A percentile compares a stretch with the other conserved stretches of the same genome.
phyloP scores from a whole-genome alignment of 1,140 invertebrate species.

The Callitettix versicolor region DNA sequence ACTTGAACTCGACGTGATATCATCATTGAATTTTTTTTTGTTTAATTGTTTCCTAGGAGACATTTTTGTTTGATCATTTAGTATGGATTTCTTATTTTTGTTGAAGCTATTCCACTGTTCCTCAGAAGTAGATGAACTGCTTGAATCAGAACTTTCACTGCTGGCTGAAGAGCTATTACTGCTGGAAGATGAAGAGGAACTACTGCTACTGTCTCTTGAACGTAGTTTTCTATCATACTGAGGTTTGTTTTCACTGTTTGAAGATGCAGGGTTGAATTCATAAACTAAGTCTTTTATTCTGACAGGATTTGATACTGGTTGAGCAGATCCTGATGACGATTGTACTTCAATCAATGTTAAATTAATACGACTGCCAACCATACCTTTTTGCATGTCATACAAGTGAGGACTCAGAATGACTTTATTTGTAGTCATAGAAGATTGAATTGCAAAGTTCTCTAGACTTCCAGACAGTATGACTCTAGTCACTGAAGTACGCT shows the following conservation, averaged over 20 bases:
- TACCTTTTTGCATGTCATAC: constrained; percentile 38
- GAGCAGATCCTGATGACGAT: constrained; percentile 16
- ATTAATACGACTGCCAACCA: constrained; percentile 46
- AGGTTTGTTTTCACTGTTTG: constrained; percentile 4
- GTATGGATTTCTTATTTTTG: too few species aligned
- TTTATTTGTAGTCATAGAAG: constrained; percentile 44
- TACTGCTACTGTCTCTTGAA: constrained; percentile 10
- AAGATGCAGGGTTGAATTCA: constrained; percentile 29
- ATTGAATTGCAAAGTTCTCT: constrained; percentile 46
- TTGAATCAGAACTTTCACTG: neutral
- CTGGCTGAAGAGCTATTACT: constrained; percentile 13
- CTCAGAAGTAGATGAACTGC: too few species aligned
- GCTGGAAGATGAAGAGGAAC: constrained; percentile 11
- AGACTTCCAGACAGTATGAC: constrained; percentile 42
- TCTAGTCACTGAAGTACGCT: constrained; percentile 40
- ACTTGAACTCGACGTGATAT: neutral
- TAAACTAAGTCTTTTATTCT: constrained; percentile 45
- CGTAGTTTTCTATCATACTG: constrained; percentile 5
- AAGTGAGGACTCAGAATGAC: constrained; percentile 42
- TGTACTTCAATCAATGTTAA: constrained; percentile 37
- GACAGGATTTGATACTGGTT: constrained; percentile 29
- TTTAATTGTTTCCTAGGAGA: too few species aligned
- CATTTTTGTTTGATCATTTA: too few species aligned
- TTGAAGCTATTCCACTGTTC: too few species aligned
- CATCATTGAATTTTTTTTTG: neutral